A percentile compares a stretch with the other conserved stretches of the same genome.
Conservation (phyloP, 2,888 invertebrate species). For the Amphimallon solstitiale region DNA sequence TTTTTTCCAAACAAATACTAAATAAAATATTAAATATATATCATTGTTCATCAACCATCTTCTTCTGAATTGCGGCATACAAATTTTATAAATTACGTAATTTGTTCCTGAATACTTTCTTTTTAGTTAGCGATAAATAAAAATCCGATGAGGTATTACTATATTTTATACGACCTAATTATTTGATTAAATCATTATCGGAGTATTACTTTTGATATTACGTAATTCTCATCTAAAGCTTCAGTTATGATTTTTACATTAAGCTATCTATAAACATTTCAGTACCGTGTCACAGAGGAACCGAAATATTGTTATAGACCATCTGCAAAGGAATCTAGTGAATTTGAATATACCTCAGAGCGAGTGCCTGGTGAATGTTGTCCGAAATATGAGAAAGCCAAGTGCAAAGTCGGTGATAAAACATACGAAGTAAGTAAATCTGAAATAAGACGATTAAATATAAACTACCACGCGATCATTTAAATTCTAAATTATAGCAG, state of each 20-base stretch:
- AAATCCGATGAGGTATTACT: no score
- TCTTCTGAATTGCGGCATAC: no score
- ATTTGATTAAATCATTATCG: no score
- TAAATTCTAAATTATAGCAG: no score
- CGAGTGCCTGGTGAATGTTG: conserved; percentile 69
- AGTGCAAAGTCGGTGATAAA: conserved; percentile 66
- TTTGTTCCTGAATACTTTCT: no score
- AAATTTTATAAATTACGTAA: no score
- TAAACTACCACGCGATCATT: no score
- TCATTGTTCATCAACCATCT: no score
- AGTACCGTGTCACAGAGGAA: conserved; percentile 61
- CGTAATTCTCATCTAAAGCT: neutral
- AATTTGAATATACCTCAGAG: conserved; percentile 66
- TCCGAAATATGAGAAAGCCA: conserved; percentile 64
- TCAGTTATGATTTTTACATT: neutral
- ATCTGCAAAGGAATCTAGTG: conserved; percentile 59
- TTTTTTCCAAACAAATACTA: no score
- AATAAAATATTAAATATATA: no score
- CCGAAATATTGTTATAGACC: conserved; percentile 67
- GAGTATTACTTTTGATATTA: conserved; percentile 29
- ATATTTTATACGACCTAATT: no score
- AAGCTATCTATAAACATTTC: neutral
- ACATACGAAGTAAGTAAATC: conserved; percentile 63
- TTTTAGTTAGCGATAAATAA: no score
- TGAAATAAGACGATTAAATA: neutral